Evolutionary conservation across 1,140 invertebrate genomes (phyloP), one percentile per base, ranked within the genome.

Genomic region (Atopsyche davidsoni): DNA sequence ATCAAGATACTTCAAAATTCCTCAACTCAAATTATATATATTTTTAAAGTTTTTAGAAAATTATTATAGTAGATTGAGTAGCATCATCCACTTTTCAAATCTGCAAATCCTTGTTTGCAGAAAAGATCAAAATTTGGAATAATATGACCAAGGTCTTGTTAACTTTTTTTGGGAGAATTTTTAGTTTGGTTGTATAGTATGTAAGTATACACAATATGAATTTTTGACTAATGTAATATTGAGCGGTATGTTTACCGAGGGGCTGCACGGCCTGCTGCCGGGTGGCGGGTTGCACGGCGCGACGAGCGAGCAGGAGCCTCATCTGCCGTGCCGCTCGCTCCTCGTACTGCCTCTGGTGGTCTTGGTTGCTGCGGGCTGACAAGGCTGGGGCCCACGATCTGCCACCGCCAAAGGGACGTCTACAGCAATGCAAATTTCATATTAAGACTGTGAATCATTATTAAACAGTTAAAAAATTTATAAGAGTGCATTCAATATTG

Each of bases 291-390:
- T 32, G 59, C 55, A 22, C 41, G 44, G 59, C 62, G 16, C 57
- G 68, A 57, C 53, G 68, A 58, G 63, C 78, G 59, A 88, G 72
- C 28, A 85, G 67, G 2, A 70, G 63, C 16, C 78, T 68, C 73
- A 89, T 85, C 64, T 86, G 80, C 32, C 77, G 71, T 31, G 82
- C 77, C 1, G 80, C 77, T 56, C 77, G 78, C 70, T 91, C 88
- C 67, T 91, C 88, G 60, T 81, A 85, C 38, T 88, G 81, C 17
- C 88, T 68, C 65, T 90, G 88, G 59, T 85, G 82, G 63, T 91
- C 87, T 65, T 91, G 88, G 69, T 91, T 91, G 59, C 82, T 87
- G 51, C 87, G 76, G 18, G 85, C 81, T 1, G 82, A 85, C 34
- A 85, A 69, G 51, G 85, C 81, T 6, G 76, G 62, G 45, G 79